phyloP scores from a whole-genome alignment of 2,797 vertebrate species.

The Lerista edwardsae region DNA sequence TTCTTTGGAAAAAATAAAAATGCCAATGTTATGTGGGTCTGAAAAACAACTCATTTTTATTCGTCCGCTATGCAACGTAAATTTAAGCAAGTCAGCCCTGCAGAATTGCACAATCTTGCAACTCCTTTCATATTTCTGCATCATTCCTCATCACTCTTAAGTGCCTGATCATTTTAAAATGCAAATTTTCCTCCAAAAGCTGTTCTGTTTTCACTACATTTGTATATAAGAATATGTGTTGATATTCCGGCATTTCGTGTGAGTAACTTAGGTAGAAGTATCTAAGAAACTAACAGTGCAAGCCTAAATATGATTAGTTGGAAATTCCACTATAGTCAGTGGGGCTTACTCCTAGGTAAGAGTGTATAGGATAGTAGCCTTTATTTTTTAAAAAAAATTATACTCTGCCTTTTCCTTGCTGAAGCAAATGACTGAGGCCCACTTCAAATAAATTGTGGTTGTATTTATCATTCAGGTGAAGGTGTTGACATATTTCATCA shows the following conservation, averaged over 20 bases:
- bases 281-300: too few relatives aligned
- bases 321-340: too few relatives aligned
- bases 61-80: neutral
- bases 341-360: too few relatives aligned
- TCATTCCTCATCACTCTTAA: neutral
- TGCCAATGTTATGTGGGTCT: neutral
- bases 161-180: neutral
- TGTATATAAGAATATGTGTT: neutral
- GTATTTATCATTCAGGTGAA: neutral
- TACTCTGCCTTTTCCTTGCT: too few relatives aligned
- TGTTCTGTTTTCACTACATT: neutral
- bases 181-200: neutral
- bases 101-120: neutral
- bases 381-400: too few relatives aligned
- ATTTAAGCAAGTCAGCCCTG: neutral
- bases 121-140: neutral
- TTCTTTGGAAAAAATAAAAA: neutral
- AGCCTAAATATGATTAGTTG: too few relatives aligned
- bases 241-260: neutral
- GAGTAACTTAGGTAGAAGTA: too few relatives aligned
- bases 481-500: neutral
- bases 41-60: neutral
- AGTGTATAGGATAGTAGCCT: too few relatives aligned
- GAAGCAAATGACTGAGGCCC: too few relatives aligned
- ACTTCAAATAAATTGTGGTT: neutral